phyloP scores from a whole-genome alignment of 2,113 vertebrate genomes.

The Zapornia atra region DNA sequence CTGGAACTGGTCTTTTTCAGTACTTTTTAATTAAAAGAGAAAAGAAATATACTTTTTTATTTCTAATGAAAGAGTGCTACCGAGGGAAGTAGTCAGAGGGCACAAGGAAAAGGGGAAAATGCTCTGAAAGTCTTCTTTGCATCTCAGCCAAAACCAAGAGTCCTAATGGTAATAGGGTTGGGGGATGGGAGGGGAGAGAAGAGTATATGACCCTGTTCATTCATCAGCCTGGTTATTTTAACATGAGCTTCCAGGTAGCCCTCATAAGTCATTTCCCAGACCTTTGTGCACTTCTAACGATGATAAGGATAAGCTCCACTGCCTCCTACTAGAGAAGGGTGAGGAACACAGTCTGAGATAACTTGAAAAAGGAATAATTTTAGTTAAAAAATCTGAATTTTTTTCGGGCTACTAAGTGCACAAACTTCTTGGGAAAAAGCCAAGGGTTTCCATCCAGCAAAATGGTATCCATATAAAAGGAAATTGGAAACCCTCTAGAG shows the following conservation, averaged over 20 bases:
- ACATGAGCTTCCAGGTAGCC: not conserved
- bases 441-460: not conserved
- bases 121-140: not conserved
- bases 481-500: not conserved
- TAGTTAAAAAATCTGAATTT: not conserved
- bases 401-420: not conserved
- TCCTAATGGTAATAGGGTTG: not conserved
- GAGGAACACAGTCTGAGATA: not conserved
- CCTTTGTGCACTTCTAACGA: not conserved
- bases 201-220: not conserved
- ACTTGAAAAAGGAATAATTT: not conserved
- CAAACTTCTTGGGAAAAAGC: not conserved
- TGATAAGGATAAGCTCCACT: not conserved
- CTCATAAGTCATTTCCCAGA: not conserved
- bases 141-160: not conserved
- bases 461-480: not conserved
- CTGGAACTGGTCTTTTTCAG: not conserved
- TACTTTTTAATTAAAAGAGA: slow-evolving; percentile 57
- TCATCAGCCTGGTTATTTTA: not conserved
- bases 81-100: not conserved
- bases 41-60: not conserved
- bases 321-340: not conserved
- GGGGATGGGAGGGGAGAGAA: not conserved
- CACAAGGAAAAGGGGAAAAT: not conserved
- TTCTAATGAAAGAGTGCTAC: not conserved